Evolutionary conservation across 2,888 invertebrate species (phyloP), one percentile per base, ranked within the genome.

Genomic region (Dromius quadrimaculatus): DNA sequence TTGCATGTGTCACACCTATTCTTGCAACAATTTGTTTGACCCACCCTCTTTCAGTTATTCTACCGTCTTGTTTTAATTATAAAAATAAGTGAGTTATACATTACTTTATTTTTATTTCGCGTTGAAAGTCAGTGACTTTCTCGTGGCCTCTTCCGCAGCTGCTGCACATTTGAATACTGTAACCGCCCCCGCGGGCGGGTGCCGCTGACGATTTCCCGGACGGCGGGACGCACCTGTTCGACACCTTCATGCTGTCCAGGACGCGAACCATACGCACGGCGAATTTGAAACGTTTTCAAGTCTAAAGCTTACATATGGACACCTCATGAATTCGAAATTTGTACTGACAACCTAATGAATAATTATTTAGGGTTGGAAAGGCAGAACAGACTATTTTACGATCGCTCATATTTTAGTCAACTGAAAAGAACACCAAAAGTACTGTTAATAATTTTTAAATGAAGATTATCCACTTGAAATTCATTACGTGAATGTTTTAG

Each of bases 331-430:
- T 54, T 23, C 28, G 50, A 54, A 54, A 41, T 41, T 54, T 28
- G 6, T 54, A 54, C 50, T 54, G 50, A 54, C 50, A 54, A 28
- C 28, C 50, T 54, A 54, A 54, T 54, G 50, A 54, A 54, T 54
- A 54, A 54, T 54, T 54, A 54, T 54, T 28, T 15, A 54, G 50
- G 50, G 50, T 22, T 47, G 41, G 50, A 32, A 28, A 28, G 50
- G 50, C 15, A 15, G 4, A 41, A 41, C 41, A 15, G 41, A 41
- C 15, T 3, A 47, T 47, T 47, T 47, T 47, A 47, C 22, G 47
- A 47, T 47, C 36, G 11, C 36, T 36, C 11, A 1, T 11, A 36
- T 36, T 9, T n/a, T 36, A n/a, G n/a, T 36, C 8, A 8, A 36
- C 13, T 38, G 38, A 11, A 38, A 6, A 38, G 38, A n/a, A n/a